Percentiles rank a stretch among this genome's conserved stretches.
phyloP scores from a whole-genome alignment of 2,113 vertebrate species.

The Halichoeres trimaculatus region DNA sequence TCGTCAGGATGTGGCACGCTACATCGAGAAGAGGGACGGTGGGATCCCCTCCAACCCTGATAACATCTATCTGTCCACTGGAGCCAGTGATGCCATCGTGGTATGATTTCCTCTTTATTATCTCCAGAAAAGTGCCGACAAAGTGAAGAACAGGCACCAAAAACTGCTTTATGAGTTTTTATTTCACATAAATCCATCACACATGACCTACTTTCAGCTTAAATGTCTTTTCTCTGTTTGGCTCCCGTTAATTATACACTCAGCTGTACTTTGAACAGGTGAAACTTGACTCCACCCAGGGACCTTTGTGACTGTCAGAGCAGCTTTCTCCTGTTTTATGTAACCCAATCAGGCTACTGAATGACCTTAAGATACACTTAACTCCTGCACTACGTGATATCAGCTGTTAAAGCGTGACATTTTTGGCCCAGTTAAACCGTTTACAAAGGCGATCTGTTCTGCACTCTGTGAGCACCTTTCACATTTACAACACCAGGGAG shows the following conservation, averaged over 20 bases:
- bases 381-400: background rate
- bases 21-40: constrained; percentile 87
- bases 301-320: constrained; percentile 39
- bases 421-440: background rate
- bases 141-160: background rate
- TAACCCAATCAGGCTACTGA: constrained; percentile 7
- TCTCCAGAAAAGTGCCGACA: background rate
- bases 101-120: constrained; percentile 57
- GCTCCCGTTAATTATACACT: constrained; percentile 60
- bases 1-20: constrained; percentile 86
- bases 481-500: background rate
- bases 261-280: constrained; percentile 44
- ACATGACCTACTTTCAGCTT: background rate
- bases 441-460: background rate
- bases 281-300: constrained; percentile 3
- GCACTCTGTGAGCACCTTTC: background rate
- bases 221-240: background rate
- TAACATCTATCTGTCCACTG: constrained; percentile 89
- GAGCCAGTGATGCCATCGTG: constrained; percentile 91
- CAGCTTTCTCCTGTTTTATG: background rate
- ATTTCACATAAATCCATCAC: too few species aligned
- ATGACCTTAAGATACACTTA: constrained; percentile 1
- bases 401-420: background rate
- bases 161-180: background rate
- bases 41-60: constrained; percentile 84